phyloP scores from a whole-genome alignment of 2,888 invertebrate species.

The Alcis repandata region DNA sequence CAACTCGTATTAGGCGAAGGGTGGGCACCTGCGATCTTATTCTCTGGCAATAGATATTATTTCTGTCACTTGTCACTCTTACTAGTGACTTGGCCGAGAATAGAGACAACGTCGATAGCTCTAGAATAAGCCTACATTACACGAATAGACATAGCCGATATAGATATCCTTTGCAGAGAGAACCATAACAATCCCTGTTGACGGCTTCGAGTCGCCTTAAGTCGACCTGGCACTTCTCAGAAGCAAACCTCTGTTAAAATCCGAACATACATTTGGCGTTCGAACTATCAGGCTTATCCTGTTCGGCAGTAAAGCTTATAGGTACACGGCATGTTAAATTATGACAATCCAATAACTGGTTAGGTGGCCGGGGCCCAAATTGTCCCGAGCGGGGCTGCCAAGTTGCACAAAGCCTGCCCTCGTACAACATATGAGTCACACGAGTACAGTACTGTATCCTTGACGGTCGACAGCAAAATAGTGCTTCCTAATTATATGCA shows the following conservation, averaged over 20 bases:
- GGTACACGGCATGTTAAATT: slow-evolving; percentile 77
- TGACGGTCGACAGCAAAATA: slow-evolving; percentile 11
- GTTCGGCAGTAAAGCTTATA: slow-evolving; percentile 71
- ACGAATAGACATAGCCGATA: no score
- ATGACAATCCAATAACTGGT: slow-evolving; percentile 84
- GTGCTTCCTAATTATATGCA: neutral
- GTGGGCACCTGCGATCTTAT: no score
- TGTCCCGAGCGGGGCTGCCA: slow-evolving; percentile 79
- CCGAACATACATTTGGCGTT: slow-evolving; percentile 52
- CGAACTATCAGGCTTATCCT: slow-evolving; percentile 65
- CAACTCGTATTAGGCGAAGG: no score
- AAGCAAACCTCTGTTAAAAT: slow-evolving; percentile 10
- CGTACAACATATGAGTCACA: slow-evolving; percentile 38
- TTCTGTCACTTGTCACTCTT: no score
- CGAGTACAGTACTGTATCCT: slow-evolving; percentile 7
- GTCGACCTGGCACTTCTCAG: slow-evolving; percentile 1
- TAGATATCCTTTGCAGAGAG: neutral
- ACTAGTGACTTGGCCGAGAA: no score
- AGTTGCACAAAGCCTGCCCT: slow-evolving; percentile 66
- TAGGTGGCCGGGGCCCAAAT: slow-evolving; percentile 81
- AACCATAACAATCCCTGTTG: neutral
- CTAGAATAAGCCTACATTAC: no score
- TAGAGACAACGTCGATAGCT: no score
- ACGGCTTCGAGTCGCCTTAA: neutral
- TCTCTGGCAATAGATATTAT: no score